Conservation (phyloP, 2,113 vertebrate genomes). For the Phalacrocorax carbo region DNA sequence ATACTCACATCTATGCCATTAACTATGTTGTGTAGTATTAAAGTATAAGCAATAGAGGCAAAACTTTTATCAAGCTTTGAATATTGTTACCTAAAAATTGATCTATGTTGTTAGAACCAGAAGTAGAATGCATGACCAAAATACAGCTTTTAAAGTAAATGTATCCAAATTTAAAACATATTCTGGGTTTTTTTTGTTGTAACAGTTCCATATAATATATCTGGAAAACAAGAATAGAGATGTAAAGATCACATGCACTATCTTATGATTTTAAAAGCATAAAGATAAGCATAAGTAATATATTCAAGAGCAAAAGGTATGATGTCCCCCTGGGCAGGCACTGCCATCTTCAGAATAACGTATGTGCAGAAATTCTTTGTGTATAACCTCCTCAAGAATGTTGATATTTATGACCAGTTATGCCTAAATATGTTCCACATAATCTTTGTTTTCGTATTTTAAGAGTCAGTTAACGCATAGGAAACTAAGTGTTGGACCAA, state of each 20-base stretch:
- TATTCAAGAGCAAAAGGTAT: neutral
- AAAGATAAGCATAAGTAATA: neutral
- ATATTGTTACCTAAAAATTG: neutral
- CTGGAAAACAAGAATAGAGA: neutral
- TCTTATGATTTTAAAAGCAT: neutral
- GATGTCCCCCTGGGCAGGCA: neutral
- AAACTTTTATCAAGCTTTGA: neutral
- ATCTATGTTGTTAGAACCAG: neutral
- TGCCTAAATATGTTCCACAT: neutral
- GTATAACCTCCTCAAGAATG: neutral
- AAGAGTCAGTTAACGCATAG: accelerated
- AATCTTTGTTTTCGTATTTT: neutral
- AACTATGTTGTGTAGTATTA: neutral
- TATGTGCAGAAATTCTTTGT: neutral
- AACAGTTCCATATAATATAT: neutral
- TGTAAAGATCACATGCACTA: no score
- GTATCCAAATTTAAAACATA: neutral
- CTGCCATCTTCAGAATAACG: neutral
- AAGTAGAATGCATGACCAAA: neutral
- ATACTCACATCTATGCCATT: neutral
- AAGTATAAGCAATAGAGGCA: neutral
- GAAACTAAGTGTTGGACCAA: neutral
- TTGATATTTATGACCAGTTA: neutral
- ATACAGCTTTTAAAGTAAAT: neutral
- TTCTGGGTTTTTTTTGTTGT: neutral